Evolutionary conservation across 2,797 vertebrate genomes (phyloP).

Genomic region (Pogonophryne albipinna): DNA sequence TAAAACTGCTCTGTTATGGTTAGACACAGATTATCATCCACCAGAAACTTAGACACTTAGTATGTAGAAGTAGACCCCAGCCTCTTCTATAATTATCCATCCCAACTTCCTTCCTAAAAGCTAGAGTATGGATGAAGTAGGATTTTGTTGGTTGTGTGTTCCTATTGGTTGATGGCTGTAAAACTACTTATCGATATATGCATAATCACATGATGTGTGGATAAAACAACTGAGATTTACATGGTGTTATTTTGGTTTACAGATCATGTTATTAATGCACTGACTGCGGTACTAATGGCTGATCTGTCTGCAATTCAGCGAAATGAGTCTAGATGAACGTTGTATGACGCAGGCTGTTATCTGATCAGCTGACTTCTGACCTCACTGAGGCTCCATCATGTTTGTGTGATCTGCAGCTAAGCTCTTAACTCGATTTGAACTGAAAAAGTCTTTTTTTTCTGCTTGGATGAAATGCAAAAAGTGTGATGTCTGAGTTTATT

Average conservation of each 20-base stretch:
- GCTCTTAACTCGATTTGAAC: slow-evolving; percentile 75
- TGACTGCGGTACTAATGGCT: neutral
- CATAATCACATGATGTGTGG: neutral
- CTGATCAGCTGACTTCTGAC: slow-evolving; percentile 63
- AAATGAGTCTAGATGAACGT: slow-evolving; percentile 31
- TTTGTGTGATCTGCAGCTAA: slow-evolving; percentile 71
- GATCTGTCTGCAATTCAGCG: slow-evolving; percentile 28
- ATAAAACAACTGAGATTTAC: neutral
- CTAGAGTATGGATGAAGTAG: slow-evolving; percentile 4
- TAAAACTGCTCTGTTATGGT: no score
- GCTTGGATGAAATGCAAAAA: slow-evolving; percentile 38
- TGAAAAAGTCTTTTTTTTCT: slow-evolving; percentile 59
- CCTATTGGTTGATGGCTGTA: neutral
- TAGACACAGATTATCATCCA: no score
- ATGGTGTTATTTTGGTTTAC: slow-evolving; percentile 15
- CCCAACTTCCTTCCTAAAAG: no score
- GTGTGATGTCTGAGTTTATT: slow-evolving; percentile 62
- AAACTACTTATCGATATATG: slow-evolving; percentile 13
- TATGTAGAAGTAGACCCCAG: no score
- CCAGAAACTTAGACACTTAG: no score
- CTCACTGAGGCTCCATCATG: slow-evolving; percentile 52
- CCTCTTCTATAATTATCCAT: no score
- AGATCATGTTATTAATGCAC: slow-evolving; percentile 17
- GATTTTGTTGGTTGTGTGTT: slow-evolving; percentile 8
- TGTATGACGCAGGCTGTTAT: slow-evolving; percentile 40